Percentiles rank a stretch among this genome's conserved stretches.
Evolutionary conservation across 2,113 vertebrate genomes (phyloP).

Genomic region (Sterrhoptilus dennistouni): DNA sequence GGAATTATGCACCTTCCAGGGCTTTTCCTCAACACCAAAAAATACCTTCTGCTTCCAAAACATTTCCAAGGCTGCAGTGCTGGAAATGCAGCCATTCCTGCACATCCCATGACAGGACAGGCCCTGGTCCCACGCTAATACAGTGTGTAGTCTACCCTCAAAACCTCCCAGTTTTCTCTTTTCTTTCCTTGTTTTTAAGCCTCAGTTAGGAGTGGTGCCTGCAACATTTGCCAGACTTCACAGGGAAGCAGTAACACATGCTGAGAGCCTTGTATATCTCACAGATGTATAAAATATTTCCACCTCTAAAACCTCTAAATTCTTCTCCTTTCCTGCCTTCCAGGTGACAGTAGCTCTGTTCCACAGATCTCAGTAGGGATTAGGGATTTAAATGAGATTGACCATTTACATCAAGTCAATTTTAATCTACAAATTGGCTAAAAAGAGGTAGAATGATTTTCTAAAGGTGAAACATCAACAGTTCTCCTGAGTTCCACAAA

Average conservation of each 20-base stretch:
- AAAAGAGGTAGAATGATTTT: background rate
- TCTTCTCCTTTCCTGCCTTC: background rate
- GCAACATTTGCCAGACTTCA: background rate
- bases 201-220: background rate
- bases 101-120: background rate
- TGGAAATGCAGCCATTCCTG: background rate
- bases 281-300: constrained; percentile 28
- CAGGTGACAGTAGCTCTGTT: constrained; percentile 12
- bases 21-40: background rate
- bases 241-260: background rate
- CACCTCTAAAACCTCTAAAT: background rate
- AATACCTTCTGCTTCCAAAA: background rate
- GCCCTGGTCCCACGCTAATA: rapidly evolving
- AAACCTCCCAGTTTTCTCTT: background rate
- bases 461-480: background rate
- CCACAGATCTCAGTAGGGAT: background rate
- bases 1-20: background rate
- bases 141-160: background rate
- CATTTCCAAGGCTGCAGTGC: background rate
- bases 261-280: constrained; percentile 8
- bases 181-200: background rate
- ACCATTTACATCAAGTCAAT: background rate
- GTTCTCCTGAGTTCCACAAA: background rate
- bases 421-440: background rate
- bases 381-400: background rate